A percentile compares a stretch with the other conserved stretches of the same genome.
These are phyloP conservation scores for Scarus forsteni DNA, from an alignment of 2,797 vertebrate genomes.

Conservation along the genomic window DNA sequence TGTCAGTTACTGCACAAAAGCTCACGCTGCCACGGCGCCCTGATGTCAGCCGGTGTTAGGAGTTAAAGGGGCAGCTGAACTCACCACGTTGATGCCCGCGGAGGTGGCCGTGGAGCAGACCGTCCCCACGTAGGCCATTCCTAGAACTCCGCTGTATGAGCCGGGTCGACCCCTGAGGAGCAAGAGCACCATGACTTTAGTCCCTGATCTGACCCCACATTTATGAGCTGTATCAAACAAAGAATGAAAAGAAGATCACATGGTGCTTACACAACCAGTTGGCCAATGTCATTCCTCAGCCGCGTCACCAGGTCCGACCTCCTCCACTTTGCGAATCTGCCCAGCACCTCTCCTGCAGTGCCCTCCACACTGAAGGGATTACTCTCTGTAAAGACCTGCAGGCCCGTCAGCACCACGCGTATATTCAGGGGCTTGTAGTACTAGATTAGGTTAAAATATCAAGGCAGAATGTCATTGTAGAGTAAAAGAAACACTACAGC, in stretches of 20 bases:
- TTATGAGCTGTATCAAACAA: background rate
- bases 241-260: background rate
- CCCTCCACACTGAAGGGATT: conserved; percentile 85
- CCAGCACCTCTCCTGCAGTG: conserved; percentile 82
- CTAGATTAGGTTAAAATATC: conserved; percentile 50
- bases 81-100: conserved; percentile 89
- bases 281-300: conserved; percentile 83
- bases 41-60: conserved; percentile 18
- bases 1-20: conserved; percentile 57
- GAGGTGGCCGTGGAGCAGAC: conserved; percentile 83
- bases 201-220: background rate
- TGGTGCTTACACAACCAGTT: conserved; percentile 89
- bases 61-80: conserved; percentile 61
- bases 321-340: conserved; percentile 87
- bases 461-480: background rate
- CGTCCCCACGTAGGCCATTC: conserved; percentile 90
- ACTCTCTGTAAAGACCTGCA: conserved; percentile 83
- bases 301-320: conserved; percentile 65
- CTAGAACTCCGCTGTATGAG: conserved; percentile 73
- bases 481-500: background rate
- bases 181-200: background rate
- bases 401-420: conserved; percentile 86
- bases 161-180: conserved; percentile 75
- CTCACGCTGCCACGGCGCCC: conserved; percentile 17
- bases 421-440: conserved; percentile 87